Percentiles rank a stretch among this genome's conserved stretches.
Evolutionary conservation across 2,113 vertebrate genomes (phyloP).

Genomic region (Hemichromis elongatus): DNA sequence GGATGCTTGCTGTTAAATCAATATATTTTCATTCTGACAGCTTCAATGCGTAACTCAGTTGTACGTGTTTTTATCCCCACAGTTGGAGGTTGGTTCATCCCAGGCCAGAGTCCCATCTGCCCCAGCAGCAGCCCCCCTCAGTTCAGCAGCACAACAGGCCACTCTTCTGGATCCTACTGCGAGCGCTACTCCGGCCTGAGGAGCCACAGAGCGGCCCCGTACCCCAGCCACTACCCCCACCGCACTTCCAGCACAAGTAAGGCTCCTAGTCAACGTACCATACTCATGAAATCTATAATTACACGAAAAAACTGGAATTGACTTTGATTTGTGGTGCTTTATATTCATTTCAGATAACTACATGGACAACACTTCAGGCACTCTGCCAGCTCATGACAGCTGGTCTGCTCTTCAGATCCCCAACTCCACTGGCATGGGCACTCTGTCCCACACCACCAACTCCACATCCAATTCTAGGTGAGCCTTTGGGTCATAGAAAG

Average conservation of each 20-base stretch:
- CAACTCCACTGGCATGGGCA: constrained; percentile 74
- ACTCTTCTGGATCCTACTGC: constrained; percentile 76
- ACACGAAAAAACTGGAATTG: not conserved
- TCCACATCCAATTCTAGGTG: constrained; percentile 74
- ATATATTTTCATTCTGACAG: not conserved
- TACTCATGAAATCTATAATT: not conserved
- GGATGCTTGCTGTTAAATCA: not conserved
- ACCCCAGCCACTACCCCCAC: constrained; percentile 77
- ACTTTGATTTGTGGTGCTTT: not conserved
- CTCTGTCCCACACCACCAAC: constrained; percentile 72
- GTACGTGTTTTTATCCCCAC: not conserved
- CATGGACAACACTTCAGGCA: constrained; percentile 72
- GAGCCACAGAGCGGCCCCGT: constrained; percentile 71
- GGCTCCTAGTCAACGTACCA: not conserved
- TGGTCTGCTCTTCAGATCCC: constrained; percentile 78
- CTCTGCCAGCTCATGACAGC: constrained; percentile 70
- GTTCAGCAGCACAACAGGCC: constrained; percentile 66
- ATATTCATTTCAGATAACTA: constrained; percentile 67
- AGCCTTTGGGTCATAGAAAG: not conserved
- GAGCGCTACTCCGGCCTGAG: constrained; percentile 77
- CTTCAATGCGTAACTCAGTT: rapidly evolving
- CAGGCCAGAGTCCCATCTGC: constrained; percentile 73
- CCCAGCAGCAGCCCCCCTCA: constrained; percentile 77
- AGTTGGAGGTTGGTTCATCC: constrained; percentile 81
- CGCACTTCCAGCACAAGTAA: constrained; percentile 72